phyloP scores from a whole-genome alignment of 2,113 vertebrate species.

The Marmota monax region DNA sequence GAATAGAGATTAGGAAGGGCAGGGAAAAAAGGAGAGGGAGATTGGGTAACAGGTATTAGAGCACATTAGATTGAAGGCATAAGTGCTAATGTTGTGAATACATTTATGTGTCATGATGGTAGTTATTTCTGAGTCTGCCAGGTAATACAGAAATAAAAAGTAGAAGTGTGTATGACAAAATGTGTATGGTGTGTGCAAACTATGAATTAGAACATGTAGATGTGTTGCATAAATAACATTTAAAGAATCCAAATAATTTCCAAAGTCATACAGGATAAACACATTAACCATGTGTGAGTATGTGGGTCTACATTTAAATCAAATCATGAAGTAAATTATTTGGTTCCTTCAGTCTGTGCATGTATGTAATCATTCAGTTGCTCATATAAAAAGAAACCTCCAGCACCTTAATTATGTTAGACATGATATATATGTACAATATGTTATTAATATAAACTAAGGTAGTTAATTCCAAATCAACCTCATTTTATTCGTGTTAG shows the following conservation, averaged over 20 bases:
- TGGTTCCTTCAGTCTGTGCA: neutral
- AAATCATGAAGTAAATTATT: neutral
- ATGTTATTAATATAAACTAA: neutral
- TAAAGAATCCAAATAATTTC: neutral
- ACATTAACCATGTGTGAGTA: neutral
- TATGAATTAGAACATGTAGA: neutral
- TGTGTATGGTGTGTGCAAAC: neutral
- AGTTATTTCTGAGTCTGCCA: neutral
- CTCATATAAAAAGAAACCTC: neutral
- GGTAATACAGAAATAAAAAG: neutral
- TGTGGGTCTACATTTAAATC: neutral
- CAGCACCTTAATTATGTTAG: neutral
- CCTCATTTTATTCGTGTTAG: neutral
- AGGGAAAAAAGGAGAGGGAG: neutral
- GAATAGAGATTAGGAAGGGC: accelerated
- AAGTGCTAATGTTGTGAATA: neutral
- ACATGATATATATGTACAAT: neutral
- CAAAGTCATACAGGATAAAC: neutral
- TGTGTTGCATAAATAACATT: neutral
- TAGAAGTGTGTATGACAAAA: neutral
- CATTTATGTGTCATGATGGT: neutral
- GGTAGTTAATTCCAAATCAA: neutral
- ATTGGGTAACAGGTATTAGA: neutral
- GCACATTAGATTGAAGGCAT: neutral
- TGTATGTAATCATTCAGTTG: neutral